phyloP scores from a whole-genome alignment of 2,113 vertebrate species.

The Chauna torquata region DNA sequence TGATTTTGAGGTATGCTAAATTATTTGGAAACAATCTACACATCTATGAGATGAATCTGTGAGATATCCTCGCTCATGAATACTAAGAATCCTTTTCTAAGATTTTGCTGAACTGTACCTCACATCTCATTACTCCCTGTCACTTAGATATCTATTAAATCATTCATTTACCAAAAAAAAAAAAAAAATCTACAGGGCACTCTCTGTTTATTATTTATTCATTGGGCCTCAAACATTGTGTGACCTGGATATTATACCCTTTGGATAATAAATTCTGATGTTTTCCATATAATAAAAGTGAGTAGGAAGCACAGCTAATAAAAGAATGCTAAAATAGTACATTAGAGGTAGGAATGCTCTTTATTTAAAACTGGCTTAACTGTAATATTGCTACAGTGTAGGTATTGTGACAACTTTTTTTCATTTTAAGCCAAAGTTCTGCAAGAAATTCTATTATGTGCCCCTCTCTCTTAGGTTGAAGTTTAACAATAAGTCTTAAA shows the following conservation, averaged over 20 bases:
- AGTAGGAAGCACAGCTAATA: not conserved
- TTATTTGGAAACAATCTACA: not conserved
- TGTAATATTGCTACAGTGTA: not conserved
- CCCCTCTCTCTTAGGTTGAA: not conserved
- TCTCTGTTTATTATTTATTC: not conserved
- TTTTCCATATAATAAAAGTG: not conserved
- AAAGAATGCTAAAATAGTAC: not conserved
- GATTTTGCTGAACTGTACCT: not conserved
- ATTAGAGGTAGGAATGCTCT: not conserved
- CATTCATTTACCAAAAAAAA: not conserved
- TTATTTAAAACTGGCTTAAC: not conserved
- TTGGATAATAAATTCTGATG: not conserved
- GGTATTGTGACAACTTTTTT: not conserved
- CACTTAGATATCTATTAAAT: not conserved
- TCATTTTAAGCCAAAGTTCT: not conserved
- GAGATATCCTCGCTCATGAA: not conserved
- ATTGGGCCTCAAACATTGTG: not conserved
- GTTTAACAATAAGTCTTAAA: not conserved
- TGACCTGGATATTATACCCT: not conserved
- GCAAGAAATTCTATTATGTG: not conserved
- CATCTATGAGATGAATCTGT: not conserved
- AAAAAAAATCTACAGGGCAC: not conserved
- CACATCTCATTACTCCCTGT: not conserved
- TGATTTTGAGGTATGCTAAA: not conserved
- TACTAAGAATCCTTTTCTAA: not conserved